Evolutionary conservation across 2,888 invertebrate genomes (phyloP).

Genomic region (Steinernema hermaphroditum): DNA sequence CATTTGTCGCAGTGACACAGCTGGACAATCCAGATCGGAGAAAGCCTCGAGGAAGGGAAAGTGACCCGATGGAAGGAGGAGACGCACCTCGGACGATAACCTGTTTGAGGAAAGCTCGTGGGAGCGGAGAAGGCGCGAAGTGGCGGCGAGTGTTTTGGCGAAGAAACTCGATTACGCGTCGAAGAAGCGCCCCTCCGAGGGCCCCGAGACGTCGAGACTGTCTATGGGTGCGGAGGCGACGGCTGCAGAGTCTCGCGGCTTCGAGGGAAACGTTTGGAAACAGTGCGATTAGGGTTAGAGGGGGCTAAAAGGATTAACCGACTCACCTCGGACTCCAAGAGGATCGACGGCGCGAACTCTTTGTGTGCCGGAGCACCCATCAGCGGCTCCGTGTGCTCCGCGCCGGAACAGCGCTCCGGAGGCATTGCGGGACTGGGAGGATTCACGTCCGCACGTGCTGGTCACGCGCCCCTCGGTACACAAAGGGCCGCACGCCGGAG

Average conservation of each 20-base stretch:
- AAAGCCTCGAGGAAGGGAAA: background rate
- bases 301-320: conserved; percentile 17
- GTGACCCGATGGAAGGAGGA: conserved; percentile 10
- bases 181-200: background rate
- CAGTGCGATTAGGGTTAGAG: conserved; percentile 17
- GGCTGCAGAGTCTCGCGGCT: too few relatives aligned
- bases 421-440: conserved; percentile 4
- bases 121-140: background rate
- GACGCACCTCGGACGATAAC: conserved; percentile 12
- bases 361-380: background rate
- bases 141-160: conserved; percentile 9
- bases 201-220: background rate
- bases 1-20: conserved; percentile 13
- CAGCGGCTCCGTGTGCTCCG: conserved; percentile 20
- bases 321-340: background rate
- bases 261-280: background rate
- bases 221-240: too few relatives aligned
- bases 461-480: background rate
- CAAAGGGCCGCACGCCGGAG: background rate
- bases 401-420: background rate
- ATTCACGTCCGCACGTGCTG: background rate
- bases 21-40: conserved; percentile 10
- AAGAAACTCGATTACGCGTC: background rate
- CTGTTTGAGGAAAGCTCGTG: conserved; percentile 24
- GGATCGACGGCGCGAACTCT: background rate